A percentile compares a stretch with the other conserved stretches of the same genome.
Conservation (phyloP, 2,888 invertebrate genomes). For the Pogonocherus hispidulus region DNA sequence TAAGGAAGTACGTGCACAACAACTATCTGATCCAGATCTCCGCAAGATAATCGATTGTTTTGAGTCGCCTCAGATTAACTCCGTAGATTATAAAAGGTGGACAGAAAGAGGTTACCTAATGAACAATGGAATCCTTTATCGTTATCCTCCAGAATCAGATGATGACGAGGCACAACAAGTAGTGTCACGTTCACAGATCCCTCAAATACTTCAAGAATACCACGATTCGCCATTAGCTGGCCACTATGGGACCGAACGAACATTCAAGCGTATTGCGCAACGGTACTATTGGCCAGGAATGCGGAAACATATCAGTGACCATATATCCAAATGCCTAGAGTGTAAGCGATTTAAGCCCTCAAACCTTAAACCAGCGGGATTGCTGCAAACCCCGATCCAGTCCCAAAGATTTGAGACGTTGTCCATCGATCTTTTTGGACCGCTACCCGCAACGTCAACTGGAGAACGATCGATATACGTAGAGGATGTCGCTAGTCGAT, state of each 20-base stretch:
- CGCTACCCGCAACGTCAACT: constrained; percentile 38
- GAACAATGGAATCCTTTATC: constrained; percentile 8
- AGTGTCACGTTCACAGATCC: not conserved
- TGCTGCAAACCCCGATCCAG: constrained; percentile 47
- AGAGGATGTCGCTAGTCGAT: constrained; percentile 54
- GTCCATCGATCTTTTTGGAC: constrained; percentile 47
- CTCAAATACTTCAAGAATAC: not conserved
- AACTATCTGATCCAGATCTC: not conserved
- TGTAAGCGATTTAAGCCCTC: constrained; percentile 42
- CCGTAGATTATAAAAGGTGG: constrained; percentile 6
- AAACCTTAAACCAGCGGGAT: constrained; percentile 51
- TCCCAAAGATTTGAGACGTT: constrained; percentile 44
- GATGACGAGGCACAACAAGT: constrained; percentile 8
- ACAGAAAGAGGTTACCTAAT: not conserved
- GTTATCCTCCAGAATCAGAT: not conserved
- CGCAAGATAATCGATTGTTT: not conserved
- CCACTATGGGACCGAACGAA: constrained; percentile 49
- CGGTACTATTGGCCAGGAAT: constrained; percentile 47
- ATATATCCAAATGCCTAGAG: constrained; percentile 23
- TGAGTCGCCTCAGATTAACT: not conserved
- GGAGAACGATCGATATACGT: constrained; percentile 51
- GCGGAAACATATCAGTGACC: constrained; percentile 31
- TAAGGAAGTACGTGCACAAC: not conserved
- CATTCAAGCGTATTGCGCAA: constrained; percentile 29
- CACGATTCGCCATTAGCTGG: constrained; percentile 49